These are phyloP conservation scores for Porphyrio hochstetteri DNA, from an alignment of 2,113 vertebrate genomes.

Conservation along the genomic window DNA sequence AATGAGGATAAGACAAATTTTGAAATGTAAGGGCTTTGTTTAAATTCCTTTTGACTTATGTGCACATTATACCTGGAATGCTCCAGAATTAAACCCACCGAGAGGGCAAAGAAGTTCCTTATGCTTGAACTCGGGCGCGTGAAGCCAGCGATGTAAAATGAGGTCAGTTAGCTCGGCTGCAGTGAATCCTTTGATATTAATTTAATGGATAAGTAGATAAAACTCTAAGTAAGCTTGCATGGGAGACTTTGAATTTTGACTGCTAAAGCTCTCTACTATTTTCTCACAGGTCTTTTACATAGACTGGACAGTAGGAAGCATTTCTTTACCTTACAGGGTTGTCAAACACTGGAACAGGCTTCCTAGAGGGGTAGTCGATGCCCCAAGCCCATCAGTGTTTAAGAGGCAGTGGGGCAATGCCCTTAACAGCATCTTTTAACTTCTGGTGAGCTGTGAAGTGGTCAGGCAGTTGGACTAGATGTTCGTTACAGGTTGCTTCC, in stretches of 20 bases:
- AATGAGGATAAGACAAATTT: conserved; percentile 42
- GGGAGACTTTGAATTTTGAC: conserved; percentile 46
- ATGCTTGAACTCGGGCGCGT: not conserved
- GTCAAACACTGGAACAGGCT: not conserved
- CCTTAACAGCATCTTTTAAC: not conserved
- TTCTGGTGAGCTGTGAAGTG: not conserved
- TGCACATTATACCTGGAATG: conserved; percentile 7
- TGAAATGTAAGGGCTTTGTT: conserved; percentile 26
- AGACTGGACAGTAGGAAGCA: not conserved
- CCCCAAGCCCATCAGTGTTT: not conserved
- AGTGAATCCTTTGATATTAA: conserved; percentile 55
- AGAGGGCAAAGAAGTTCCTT: conserved; percentile 15
- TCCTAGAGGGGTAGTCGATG: not conserved
- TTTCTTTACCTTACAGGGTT: not conserved
- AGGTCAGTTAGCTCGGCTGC: conserved; percentile 34
- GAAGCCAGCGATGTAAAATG: conserved; percentile 33
- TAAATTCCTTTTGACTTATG: conserved; percentile 25
- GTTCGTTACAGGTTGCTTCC: not conserved
- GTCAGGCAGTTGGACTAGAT: not conserved
- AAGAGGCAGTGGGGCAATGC: not conserved
- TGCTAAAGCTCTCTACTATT: conserved; percentile 25
- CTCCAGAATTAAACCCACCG: not conserved
- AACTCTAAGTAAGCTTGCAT: conserved; percentile 37
- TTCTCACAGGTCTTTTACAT: conserved; percentile 3
- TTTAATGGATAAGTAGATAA: conserved; percentile 60